phyloP scores from a whole-genome alignment of 2,888 invertebrate species.

The Clusia tigrina region DNA sequence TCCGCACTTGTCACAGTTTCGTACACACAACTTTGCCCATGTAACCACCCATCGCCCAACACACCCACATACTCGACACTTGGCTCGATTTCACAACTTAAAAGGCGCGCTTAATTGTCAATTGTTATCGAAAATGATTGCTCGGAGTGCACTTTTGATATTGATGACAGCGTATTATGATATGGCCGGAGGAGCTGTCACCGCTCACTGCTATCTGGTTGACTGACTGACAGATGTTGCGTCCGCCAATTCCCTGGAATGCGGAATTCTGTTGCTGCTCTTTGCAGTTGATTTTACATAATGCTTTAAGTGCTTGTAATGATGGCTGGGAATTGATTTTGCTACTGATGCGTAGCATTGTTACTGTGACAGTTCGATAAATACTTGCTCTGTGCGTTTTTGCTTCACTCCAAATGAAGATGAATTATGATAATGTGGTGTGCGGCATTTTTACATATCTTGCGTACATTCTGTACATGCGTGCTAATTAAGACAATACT shows the following conservation, averaged over 20 bases:
- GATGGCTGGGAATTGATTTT: not conserved
- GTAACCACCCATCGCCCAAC: not conserved
- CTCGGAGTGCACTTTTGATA: not conserved
- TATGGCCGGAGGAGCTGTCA: too few species aligned
- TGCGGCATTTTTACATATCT: too few species aligned
- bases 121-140: constrained; percentile 15
- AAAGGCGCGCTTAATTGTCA: constrained; percentile 7
- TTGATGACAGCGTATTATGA: too few species aligned
- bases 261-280: not conserved
- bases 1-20: not conserved
- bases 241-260: not conserved
- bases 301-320: too few species aligned
- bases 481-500: too few species aligned
- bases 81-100: not conserved
- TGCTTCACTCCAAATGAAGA: too few species aligned
- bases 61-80: not conserved
- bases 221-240: not conserved
- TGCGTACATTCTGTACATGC: too few species aligned
- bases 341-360: too few species aligned
- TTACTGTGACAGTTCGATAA: not conserved
- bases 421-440: too few species aligned
- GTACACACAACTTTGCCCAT: not conserved
- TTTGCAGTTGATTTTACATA: too few species aligned
- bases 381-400: too few species aligned
- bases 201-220: not conserved